Evolutionary conservation across 1,140 invertebrate species (phyloP).

Genomic region (Drosophila sproati): DNA sequence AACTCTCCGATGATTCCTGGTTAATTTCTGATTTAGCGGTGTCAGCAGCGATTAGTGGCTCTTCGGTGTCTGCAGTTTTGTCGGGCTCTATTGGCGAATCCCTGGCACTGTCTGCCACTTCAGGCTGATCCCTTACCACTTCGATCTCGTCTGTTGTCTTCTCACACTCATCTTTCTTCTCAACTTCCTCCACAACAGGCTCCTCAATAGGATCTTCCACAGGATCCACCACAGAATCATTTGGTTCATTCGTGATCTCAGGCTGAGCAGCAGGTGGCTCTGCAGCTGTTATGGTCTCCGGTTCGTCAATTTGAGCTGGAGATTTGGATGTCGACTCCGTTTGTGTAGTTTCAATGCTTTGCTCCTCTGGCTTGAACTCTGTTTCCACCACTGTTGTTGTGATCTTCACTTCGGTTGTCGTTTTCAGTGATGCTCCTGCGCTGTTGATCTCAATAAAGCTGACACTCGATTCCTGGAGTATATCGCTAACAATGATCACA

Average conservation of each 20-base stretch:
- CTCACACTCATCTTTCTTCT: neutral
- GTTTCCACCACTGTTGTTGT: neutral
- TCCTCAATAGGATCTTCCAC: neutral
- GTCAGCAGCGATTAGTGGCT: neutral
- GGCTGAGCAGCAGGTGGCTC: neutral
- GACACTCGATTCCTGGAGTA: conserved; percentile 65
- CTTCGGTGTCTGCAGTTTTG: neutral
- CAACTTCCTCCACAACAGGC: neutral
- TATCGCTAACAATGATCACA: conserved; percentile 67
- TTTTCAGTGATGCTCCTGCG: conserved; percentile 11
- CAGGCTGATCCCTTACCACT: conserved; percentile 1
- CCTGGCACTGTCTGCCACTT: neutral
- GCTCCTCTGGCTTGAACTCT: neutral
- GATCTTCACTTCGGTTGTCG: neutral
- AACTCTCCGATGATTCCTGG: neutral
- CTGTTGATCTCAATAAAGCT: conserved; percentile 62
- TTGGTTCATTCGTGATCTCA: neutral
- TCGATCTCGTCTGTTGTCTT: neutral
- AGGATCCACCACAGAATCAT: neutral
- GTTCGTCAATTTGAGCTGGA: neutral
- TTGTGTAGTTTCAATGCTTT: neutral
- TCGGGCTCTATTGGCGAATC: neutral
- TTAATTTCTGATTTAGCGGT: neutral
- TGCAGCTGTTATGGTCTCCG: neutral
- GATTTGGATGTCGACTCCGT: neutral